A percentile compares a stretch with the other conserved stretches of the same genome.
phyloP scores from a whole-genome alignment of 2,888 invertebrate genomes.

The Galerucella pusilla region DNA sequence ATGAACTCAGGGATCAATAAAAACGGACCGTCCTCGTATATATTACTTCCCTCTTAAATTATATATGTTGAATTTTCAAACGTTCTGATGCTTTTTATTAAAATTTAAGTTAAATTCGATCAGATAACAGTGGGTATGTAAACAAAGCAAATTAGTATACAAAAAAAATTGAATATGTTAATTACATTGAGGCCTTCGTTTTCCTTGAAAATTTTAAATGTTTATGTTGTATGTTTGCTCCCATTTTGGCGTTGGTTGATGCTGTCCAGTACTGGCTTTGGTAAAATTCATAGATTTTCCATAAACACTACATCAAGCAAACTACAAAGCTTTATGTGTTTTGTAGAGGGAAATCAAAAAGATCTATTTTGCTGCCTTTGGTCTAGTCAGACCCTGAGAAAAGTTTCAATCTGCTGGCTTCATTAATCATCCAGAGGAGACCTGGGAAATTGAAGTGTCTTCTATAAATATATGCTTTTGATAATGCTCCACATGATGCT shows the following conservation, averaged over 20 bases:
- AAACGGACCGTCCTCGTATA: too few species aligned
- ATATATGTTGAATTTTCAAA: too few species aligned
- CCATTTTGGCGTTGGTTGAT: conserved; percentile 28
- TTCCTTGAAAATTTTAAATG: conserved; percentile 32
- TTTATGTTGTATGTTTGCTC: conserved; percentile 25
- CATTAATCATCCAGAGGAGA: too few species aligned
- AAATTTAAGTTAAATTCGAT: background rate
- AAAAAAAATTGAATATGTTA: conserved; percentile 26
- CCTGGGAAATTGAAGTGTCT: too few species aligned
- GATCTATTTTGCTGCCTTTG: too few species aligned
- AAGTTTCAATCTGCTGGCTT: too few species aligned
- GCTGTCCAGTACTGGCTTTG: conserved; percentile 5
- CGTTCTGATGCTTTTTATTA: too few species aligned
- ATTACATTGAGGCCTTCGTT: conserved; percentile 19
- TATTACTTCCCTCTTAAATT: too few species aligned
- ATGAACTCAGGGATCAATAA: too few species aligned
- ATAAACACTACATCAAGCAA: background rate
- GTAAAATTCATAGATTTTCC: background rate
- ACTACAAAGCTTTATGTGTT: background rate
- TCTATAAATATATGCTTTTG: too few species aligned
- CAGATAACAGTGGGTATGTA: conserved; percentile 10
- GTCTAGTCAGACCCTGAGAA: too few species aligned
- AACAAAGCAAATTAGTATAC: conserved; percentile 23
- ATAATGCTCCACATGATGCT: too few species aligned
- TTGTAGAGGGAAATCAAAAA: background rate